Base-by-base conservation (phyloP, 2,888 invertebrate species). In the Pristionchus entomophagus region DNA sequence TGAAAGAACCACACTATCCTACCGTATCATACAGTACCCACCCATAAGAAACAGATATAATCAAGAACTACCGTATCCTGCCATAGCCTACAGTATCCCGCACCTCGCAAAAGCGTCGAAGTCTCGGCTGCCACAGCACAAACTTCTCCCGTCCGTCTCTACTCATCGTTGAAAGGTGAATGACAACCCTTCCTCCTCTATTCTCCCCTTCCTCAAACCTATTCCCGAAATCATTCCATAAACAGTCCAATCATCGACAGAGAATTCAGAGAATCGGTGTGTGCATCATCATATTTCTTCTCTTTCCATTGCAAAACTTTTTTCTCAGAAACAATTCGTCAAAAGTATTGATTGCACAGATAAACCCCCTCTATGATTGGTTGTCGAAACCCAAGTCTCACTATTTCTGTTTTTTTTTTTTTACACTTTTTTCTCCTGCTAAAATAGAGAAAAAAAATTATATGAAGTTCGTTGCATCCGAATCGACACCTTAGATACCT, bases 211-310 rank as follows among this genome's bases (percentile, higher is more conserved):
- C 41, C 73, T 29, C 45, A 2, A 26, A 45, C 78, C 78, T 49
- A 29, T 51, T 78, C 69, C 41, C 69, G n/a, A 35, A 65, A 73
- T 41, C 17, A 41, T 73, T 73, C 69, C 69, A 73, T 73, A 73
- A 73, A 73, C 62, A 3, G 41, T 22, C 10, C 41, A 41, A 73
- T 73, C 69, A 41, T 41, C 69, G 8, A n/a, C 14, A 22, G 69
- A 26, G 69, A 38, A 38, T 41, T 73, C n/a, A 2, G 38, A 38
- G 41, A 38, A 73, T n/a, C 41, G 41, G n/a, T 41, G 38, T 14
- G 41, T 73, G 45, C 69, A 73, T 73, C 41, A 2, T 22, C 41
- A 12, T 65, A 35, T 35, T 35, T 73, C 22, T 41, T 2, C 5
- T 73, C n/a, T n/a, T n/a, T n/a, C 26, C 29, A 26, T 65, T 65